Evolutionary conservation across 2,888 invertebrate genomes (phyloP), one percentile per base, ranked within the genome.

Genomic region (Dorcus hopei): DNA sequence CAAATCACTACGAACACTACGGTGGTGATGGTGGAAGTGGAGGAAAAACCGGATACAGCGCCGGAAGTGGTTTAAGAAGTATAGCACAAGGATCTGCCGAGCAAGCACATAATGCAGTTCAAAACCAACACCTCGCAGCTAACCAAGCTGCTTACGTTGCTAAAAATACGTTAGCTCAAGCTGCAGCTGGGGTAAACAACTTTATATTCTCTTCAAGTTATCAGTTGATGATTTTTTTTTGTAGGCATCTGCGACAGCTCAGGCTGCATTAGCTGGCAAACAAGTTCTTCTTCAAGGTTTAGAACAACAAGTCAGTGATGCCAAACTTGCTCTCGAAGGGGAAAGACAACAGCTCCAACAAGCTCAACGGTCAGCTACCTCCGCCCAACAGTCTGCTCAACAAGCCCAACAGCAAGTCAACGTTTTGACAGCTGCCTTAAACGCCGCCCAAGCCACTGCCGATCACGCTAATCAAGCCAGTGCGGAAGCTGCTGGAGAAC

Each of bases 111-210:
- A 87, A 86, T 45, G 89, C 90, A 9, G 82, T 85, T 7, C 81
- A 81, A n/a, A 89, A 87, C 69, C 91, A 91, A 72, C 86, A 87
- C 49, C 86, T 87, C 0, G 90, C 90, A 0, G 91, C 87, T 0
- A 86, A 87, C 59, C 91, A 91, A 73, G 91, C 90, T 0, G 90
- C 90, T 0, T 91, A 87, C 70, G 86, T 88, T 4, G 91, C 90
- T 0, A 89, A 90, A 78, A 90, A 87, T 69, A 88, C 88, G 0
- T 72, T 91, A 41, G 90, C 90, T 0, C 90, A 90, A 72, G 85
- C 89, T 0, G 90, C 91, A 0, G 86, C 87, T 0, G 77, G 74
- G 58, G 78, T 77, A 73, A 73, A 74, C 23, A 11, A 9, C 33
- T 38, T 38, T 38, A 5, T 41, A 19, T 14, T 47, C 39, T 38